Evolutionary conservation across 1,140 invertebrate species (phyloP), one percentile per base, ranked within the genome.

Genomic region (Maconellicoccus hirsutus): DNA sequence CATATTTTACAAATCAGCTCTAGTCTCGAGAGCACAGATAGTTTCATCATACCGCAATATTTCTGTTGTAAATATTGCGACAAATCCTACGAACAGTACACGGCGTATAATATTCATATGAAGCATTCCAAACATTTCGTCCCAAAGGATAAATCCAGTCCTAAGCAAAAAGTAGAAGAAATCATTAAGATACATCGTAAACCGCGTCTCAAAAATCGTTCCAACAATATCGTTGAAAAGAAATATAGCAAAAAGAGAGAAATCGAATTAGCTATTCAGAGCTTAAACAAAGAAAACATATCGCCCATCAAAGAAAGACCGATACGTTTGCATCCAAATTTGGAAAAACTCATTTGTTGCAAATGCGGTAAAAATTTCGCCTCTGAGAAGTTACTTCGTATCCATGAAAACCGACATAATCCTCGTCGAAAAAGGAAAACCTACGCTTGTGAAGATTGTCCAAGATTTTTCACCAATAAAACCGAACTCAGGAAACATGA

Each of bases 11-110:
- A 74, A 74, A 38, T 71, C 0, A 70, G 71, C 26, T 69, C 75
- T 1, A 74, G 75, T 1, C 75, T 75, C 12, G 74, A 72, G 1
- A 52, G n/a, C 12, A 70, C 71, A 0, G 79, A 80, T 27, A 78
- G 77, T 1, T 83, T 82, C 70, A 79, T 80, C 0, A 81, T 82
- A 4, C 81, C 79, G 27, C 82, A 82, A 71, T 81, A 82, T 72
- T 83, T 83, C 72, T 63, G 82, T n/a, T 83, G 82, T 72, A 79
- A 81, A 27, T 39, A 66, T 61, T 73, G 72, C 66, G 52, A 63
- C 27, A 74, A 73, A 69, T 70, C n/a, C 26, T 73, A 71, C 69
- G 19, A 73, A 22, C 73, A 74, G 16, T 74, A 73, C 71, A 83
- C 73, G 6, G 42, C 42, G 6, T 52, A 52, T 52, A 52, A 52